Evolutionary conservation across 23 tunicate genomes (phyloP).

Genomic region (Phallusia fumigata): DNA sequence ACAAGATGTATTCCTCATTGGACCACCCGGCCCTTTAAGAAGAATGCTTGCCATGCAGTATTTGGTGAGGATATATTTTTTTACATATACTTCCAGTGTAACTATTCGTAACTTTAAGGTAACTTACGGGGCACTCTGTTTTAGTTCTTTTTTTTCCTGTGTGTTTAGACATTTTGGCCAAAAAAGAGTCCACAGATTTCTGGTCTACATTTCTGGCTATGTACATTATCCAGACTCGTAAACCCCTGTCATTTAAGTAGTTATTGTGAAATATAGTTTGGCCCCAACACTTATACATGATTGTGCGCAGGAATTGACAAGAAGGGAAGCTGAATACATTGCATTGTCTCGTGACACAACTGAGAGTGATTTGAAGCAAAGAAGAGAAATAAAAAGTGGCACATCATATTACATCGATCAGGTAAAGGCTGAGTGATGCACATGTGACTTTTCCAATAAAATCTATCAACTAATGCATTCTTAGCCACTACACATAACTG

Average conservation of each 20-base stretch:
- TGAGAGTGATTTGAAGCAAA: slow-evolving; percentile 92
- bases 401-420: slow-evolving; percentile 85
- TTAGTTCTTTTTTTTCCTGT: background rate
- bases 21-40: slow-evolving; percentile 92
- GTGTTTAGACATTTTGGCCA: too few species aligned
- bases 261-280: background rate
- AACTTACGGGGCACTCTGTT: too few species aligned
- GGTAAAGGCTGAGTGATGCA: slow-evolving; percentile 30
- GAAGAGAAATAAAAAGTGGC: slow-evolving; percentile 89
- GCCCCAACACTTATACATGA: background rate
- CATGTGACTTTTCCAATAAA: too few species aligned
- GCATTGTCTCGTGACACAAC: slow-evolving; percentile 93
- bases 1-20: slow-evolving; percentile 88
- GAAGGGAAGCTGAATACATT: slow-evolving; percentile 85
- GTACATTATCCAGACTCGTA: too few species aligned
- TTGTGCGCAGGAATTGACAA: slow-evolving; percentile 61
- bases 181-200: too few species aligned
- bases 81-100: too few species aligned
- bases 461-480: too few species aligned
- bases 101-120: too few species aligned
- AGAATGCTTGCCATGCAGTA: slow-evolving; percentile 84
- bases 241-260: too few species aligned
- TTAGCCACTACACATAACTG: too few species aligned
- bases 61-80: slow-evolving; percentile 40
- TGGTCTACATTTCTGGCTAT: too few species aligned